Percentiles rank a stretch among this genome's conserved stretches.
phyloP scores from a whole-genome alignment of 2,888 invertebrate species.

The Leuctra nigra region DNA sequence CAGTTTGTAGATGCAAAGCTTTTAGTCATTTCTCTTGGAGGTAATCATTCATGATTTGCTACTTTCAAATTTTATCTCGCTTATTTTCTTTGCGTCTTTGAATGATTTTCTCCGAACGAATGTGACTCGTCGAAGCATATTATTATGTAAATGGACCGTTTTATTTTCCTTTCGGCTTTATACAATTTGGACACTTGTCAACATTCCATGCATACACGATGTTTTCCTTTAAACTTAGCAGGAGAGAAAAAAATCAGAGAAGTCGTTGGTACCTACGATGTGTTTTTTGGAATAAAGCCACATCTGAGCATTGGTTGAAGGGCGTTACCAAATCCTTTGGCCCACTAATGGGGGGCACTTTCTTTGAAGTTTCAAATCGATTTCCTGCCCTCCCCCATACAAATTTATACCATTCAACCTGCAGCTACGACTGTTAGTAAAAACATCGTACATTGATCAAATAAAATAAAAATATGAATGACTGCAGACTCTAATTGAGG shows the following conservation, averaged over 20 bases:
- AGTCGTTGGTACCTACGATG: neutral
- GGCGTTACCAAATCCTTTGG: neutral
- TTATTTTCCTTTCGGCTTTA: neutral
- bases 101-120: too few species aligned
- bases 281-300: neutral
- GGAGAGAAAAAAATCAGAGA: neutral
- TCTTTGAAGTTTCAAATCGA: neutral
- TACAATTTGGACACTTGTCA: neutral
- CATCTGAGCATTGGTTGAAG: neutral
- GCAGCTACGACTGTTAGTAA: neutral
- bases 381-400: neutral
- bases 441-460: neutral
- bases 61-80: too few species aligned
- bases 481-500: too few species aligned
- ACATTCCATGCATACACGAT: neutral
- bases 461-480: too few species aligned
- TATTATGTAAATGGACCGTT: neutral
- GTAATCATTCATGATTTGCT: too few species aligned
- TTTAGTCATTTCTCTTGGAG: too few species aligned
- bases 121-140: neutral
- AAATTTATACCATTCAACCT: neutral
- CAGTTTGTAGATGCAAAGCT: too few species aligned
- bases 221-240: neutral
- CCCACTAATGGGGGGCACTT: neutral
- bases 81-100: too few species aligned